phyloP scores from a whole-genome alignment of 2,888 invertebrate genomes.

The Cataglyphis rosenhaueri region DNA sequence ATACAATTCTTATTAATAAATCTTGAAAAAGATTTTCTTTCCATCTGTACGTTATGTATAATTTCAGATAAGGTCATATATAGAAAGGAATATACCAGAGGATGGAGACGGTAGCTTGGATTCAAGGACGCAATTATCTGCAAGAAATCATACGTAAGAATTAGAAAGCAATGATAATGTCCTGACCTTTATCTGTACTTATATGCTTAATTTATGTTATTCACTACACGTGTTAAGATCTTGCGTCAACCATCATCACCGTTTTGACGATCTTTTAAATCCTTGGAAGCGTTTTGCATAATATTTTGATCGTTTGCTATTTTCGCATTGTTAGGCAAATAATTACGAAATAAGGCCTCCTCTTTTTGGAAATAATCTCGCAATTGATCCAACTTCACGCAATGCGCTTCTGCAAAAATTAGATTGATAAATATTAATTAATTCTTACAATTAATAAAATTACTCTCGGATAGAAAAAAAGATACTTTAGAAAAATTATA shows the following conservation, averaged over 20 bases:
- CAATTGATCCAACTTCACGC: conserved; percentile 73
- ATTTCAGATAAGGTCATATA: not conserved
- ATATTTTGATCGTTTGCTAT: not conserved
- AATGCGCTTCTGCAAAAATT: conserved; percentile 71
- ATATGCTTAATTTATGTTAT: not conserved
- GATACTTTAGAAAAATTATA: not conserved
- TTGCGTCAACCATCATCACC: not conserved
- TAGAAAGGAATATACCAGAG: not conserved
- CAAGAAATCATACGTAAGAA: not conserved
- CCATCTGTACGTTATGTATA: not conserved
- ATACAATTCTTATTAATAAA: not conserved
- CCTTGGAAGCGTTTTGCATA: not conserved
- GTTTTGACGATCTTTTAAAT: not conserved
- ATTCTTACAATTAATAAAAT: not conserved
- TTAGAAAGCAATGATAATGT: conserved; percentile 2
- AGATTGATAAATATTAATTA: conserved; percentile 31
- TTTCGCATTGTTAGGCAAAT: not conserved
- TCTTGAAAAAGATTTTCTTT: not conserved
- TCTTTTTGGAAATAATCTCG: conserved; percentile 79
- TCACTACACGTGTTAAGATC: not conserved
- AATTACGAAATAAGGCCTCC: conserved; percentile 76
- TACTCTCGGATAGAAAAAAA: not conserved
- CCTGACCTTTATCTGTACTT: not conserved
- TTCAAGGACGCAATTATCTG: not conserved
- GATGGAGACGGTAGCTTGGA: not conserved